Percentiles rank a stretch among this genome's conserved stretches.
Conservation (phyloP, 2,113 vertebrate species). For the Cheirogaleus medius region DNA sequence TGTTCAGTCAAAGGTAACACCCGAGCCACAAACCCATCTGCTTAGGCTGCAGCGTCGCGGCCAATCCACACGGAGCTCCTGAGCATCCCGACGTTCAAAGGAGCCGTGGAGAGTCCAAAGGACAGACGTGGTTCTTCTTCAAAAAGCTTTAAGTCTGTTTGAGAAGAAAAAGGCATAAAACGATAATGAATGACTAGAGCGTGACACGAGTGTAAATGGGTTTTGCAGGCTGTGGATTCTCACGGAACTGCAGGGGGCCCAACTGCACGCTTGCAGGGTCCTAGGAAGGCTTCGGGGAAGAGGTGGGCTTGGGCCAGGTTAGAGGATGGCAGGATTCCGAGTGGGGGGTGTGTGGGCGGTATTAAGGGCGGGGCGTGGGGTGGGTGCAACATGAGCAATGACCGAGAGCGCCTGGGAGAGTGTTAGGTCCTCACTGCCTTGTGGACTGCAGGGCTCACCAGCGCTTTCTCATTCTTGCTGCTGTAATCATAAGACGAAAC, state of each 20-base stretch:
- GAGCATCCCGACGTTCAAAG: not conserved
- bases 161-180: not conserved
- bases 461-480: not conserved
- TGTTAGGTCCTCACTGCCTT: too few species aligned
- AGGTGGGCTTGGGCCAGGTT: not conserved
- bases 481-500: not conserved
- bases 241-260: rapidly evolving
- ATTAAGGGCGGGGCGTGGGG: not conserved
- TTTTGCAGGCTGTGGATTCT: not conserved
- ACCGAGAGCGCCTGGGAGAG: not conserved
- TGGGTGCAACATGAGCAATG: not conserved
- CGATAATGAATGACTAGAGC: not conserved
- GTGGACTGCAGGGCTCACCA: not conserved
- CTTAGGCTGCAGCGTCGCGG: rapidly evolving
- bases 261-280: rapidly evolving
- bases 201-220: rapidly evolving
- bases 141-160: not conserved
- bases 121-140: not conserved
- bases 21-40: not conserved
- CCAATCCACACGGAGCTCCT: not conserved
- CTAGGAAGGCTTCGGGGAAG: not conserved
- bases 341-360: not conserved
- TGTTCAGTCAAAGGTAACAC: not conserved
- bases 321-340: not conserved
- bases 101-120: not conserved